Conservation (phyloP, 2,888 invertebrate species). For the Plagiodera versicolora region DNA sequence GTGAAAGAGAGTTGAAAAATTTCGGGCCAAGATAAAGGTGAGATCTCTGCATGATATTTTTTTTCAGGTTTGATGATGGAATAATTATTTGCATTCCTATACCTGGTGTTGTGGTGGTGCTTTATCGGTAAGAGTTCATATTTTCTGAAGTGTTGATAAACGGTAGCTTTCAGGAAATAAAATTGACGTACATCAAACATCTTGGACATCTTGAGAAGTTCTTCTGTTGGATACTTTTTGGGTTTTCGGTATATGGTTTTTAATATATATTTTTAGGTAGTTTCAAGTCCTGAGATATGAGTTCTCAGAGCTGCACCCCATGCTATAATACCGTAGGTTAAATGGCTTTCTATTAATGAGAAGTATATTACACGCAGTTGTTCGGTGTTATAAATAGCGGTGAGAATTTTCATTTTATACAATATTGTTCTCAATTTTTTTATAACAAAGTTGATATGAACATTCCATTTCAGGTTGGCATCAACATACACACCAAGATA, state of each 20-base stretch:
- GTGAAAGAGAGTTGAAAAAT: background rate
- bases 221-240: slow-evolving; percentile 1
- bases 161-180: background rate
- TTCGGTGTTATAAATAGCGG: background rate
- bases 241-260: background rate
- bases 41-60: background rate
- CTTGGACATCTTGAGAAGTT: background rate
- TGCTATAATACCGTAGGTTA: background rate
- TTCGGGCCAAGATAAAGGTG: background rate
- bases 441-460: background rate
- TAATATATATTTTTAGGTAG: background rate
- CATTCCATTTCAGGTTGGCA: slow-evolving; percentile 1
- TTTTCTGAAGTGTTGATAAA: slow-evolving; percentile 1
- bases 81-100: background rate
- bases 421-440: background rate
- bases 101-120: slow-evolving; percentile 2
- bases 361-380: background rate
- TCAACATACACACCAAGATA: background rate
- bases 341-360: background rate
- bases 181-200: background rate
- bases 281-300: too few species aligned
- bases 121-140: background rate
- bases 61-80: slow-evolving; percentile 3
- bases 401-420: background rate
- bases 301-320: too few species aligned